A percentile compares a stretch with the other conserved stretches of the same genome.
Conservation (phyloP, 2,797 vertebrate genomes). For the Streptopelia turtur region DNA sequence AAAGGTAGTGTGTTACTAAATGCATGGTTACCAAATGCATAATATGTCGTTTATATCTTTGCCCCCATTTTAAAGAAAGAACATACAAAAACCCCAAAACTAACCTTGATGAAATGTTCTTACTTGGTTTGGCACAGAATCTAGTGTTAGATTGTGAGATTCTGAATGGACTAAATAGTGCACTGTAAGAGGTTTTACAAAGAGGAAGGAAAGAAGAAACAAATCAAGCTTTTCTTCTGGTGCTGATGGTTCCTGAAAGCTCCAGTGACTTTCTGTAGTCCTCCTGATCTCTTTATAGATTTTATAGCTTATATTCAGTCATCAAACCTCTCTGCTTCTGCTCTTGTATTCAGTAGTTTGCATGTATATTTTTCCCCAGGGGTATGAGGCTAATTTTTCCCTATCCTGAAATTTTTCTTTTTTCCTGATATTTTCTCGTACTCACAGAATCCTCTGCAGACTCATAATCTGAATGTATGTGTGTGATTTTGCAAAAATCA, state of each 20-base stretch:
- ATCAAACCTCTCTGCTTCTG: neutral
- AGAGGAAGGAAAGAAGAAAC: conserved; percentile 13
- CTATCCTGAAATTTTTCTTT: neutral
- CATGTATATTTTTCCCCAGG: neutral
- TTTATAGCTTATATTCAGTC: conserved; percentile 41
- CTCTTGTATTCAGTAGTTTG: neutral
- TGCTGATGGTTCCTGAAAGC: neutral
- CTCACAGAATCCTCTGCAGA: conserved; percentile 18
- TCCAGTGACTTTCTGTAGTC: conserved; percentile 24
- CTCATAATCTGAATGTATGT: conserved; percentile 17
- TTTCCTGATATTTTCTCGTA: neutral
- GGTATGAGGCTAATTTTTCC: neutral
- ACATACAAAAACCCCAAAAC: conserved; percentile 18
- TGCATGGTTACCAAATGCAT: neutral
- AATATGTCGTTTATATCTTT: conserved; percentile 10
- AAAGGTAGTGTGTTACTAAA: conserved; percentile 11
- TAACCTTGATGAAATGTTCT: conserved; percentile 20
- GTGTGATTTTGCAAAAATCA: conserved; percentile 41
- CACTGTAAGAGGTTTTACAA: conserved; percentile 42
- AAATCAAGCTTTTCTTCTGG: conserved; percentile 42
- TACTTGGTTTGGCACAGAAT: conserved; percentile 42
- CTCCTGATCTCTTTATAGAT: conserved; percentile 39
- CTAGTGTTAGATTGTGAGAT: conserved; percentile 1
- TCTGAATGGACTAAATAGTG: conserved; percentile 56
- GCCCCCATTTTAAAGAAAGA: neutral